Conservation (phyloP, 2,888 invertebrate species). For the Argynnis bischoffii region DNA sequence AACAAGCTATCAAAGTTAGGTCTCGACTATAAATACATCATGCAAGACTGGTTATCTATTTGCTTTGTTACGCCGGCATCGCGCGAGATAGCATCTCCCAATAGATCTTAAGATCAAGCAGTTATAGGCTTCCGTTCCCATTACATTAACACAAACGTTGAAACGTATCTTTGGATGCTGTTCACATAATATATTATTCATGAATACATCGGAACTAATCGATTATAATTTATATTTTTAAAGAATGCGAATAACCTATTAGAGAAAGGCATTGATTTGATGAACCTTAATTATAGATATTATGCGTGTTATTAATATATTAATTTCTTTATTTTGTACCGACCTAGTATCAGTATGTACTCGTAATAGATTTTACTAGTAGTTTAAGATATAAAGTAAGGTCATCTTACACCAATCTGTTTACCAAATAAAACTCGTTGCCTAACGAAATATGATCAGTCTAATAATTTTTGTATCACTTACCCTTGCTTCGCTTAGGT, state of each 20-base stretch:
- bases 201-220: conserved; percentile 37
- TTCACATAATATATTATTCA: conserved; percentile 38
- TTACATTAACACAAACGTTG: conserved; percentile 39
- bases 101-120: conserved; percentile 51
- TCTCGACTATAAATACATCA: conserved; percentile 31
- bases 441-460: too few species aligned
- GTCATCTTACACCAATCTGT: too few species aligned
- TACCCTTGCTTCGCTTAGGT: too few species aligned
- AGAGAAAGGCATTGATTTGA: conserved; percentile 18
- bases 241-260: conserved; percentile 35
- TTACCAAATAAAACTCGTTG: too few species aligned
- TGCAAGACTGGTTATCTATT: conserved; percentile 47
- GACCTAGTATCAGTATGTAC: neutral
- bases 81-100: conserved; percentile 50
- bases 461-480: too few species aligned
- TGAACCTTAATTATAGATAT: conserved; percentile 26
- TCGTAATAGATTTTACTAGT: neutral
- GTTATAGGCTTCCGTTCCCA: conserved; percentile 47
- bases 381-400: neutral
- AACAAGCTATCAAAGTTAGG: conserved; percentile 1
- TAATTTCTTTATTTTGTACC: conserved; percentile 14
- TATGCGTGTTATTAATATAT: conserved; percentile 11
- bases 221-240: conserved; percentile 36
- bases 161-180: conserved; percentile 44
- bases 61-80: conserved; percentile 49